These are phyloP conservation scores for Podargus strigoides DNA, from an alignment of 2,797 vertebrate genomes.

Conservation along the genomic window DNA sequence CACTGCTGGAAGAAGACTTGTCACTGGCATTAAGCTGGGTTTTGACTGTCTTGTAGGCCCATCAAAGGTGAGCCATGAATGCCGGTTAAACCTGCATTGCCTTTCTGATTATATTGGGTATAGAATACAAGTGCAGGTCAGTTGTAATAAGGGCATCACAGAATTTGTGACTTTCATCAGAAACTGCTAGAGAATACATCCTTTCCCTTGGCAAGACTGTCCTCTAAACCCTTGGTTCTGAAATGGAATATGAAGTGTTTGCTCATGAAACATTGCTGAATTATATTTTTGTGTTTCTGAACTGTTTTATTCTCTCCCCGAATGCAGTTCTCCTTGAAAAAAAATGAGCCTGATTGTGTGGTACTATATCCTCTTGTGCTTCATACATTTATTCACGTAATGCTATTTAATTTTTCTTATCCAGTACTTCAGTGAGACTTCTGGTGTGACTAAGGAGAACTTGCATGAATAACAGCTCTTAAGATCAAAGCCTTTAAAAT, in stretches of 20 bases:
- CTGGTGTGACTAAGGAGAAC: slow-evolving; percentile 3
- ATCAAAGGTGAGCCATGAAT: background rate
- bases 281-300: background rate
- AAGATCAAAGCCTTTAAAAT: slow-evolving; percentile 25
- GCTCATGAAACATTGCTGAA: background rate
- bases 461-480: background rate
- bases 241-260: background rate
- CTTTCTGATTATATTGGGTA: background rate
- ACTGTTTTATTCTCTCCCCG: background rate
- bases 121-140: background rate
- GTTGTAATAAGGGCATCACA: background rate
- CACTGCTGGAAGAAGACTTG: background rate
- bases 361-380: background rate
- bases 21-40: background rate
- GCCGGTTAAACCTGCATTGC: background rate
- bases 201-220: background rate
- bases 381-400: background rate
- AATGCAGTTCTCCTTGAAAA: background rate
- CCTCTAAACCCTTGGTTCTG: background rate
- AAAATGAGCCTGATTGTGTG: background rate
- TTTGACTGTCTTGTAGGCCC: background rate
- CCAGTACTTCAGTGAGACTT: slow-evolving; percentile 2
- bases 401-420: background rate
- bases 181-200: background rate
- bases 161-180: background rate